phyloP scores from a whole-genome alignment of 2,113 vertebrate genomes.

The Strix uralensis region DNA sequence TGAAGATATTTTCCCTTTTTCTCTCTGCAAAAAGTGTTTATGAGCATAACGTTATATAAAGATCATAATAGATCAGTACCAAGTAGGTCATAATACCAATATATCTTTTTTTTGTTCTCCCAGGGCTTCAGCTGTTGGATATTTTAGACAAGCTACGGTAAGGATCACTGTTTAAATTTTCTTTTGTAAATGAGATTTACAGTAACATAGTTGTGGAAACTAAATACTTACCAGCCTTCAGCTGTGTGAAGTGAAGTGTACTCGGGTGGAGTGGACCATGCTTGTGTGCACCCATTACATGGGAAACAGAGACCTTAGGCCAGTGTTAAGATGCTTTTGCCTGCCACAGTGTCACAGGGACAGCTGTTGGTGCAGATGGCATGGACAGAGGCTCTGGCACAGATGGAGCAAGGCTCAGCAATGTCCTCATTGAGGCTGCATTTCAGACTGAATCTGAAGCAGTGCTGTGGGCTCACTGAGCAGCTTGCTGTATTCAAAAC shows the following conservation, averaged over 20 bases:
- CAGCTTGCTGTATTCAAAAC: not conserved
- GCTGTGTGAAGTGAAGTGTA: not conserved
- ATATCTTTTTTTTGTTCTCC: not conserved
- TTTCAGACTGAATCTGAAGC: not conserved
- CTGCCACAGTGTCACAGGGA: not conserved
- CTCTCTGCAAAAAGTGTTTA: not conserved
- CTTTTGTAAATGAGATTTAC: not conserved
- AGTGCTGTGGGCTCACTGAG: not conserved
- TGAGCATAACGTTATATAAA: not conserved
- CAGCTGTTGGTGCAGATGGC: not conserved
- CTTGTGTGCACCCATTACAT: not conserved
- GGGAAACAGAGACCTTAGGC: not conserved
- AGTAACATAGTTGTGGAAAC: not conserved
- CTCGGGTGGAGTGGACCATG: not conserved
- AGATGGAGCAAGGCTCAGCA: not conserved
- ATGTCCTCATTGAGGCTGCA: not conserved
- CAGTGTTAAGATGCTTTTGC: not conserved
- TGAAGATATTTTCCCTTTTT: not conserved
- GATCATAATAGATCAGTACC: not conserved
- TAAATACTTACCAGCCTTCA: not conserved
- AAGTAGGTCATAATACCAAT: not conserved
- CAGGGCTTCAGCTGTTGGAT: constrained; percentile 93
- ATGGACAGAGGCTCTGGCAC: not conserved
- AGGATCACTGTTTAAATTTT: constrained; percentile 30
- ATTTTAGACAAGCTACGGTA: constrained; percentile 90